These are phyloP conservation scores for Pygoscelis adeliae DNA, from an alignment of 2,113 vertebrate species.

Conservation along the genomic window DNA sequence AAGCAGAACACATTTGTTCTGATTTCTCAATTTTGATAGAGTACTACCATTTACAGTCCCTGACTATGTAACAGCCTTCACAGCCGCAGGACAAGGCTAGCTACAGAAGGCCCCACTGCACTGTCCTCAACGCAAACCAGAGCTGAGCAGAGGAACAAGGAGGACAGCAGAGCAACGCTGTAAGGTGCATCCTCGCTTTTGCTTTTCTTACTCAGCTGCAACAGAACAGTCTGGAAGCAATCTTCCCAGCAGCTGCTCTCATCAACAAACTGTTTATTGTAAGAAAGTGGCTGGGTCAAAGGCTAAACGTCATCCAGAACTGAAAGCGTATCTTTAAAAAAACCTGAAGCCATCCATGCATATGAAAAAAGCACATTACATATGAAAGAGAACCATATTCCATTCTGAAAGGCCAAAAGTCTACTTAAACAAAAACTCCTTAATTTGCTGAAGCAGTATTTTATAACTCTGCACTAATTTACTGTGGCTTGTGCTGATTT, in stretches of 20 bases:
- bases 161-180: not conserved
- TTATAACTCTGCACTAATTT: not conserved
- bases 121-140: not conserved
- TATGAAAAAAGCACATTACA: conserved; percentile 23
- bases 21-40: not conserved
- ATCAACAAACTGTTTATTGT: conserved; percentile 87
- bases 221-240: conserved; percentile 85
- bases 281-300: conserved; percentile 83
- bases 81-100: not conserved
- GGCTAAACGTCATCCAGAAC: conserved; percentile 76
- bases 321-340: conserved; percentile 67
- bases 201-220: not conserved
- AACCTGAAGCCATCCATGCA: not conserved
- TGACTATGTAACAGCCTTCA: not conserved
- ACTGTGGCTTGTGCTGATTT: not conserved
- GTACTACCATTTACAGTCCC: not conserved
- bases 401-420: not conserved
- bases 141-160: not conserved
- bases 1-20: not conserved
- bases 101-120: not conserved
- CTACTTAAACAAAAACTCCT: not conserved
- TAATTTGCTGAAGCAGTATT: not conserved
- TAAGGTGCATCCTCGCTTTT: conserved; percentile 42
- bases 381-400: not conserved
- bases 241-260: conserved; percentile 81